Conservation (phyloP, 2,888 invertebrate species). For the Apodemia mormo region DNA sequence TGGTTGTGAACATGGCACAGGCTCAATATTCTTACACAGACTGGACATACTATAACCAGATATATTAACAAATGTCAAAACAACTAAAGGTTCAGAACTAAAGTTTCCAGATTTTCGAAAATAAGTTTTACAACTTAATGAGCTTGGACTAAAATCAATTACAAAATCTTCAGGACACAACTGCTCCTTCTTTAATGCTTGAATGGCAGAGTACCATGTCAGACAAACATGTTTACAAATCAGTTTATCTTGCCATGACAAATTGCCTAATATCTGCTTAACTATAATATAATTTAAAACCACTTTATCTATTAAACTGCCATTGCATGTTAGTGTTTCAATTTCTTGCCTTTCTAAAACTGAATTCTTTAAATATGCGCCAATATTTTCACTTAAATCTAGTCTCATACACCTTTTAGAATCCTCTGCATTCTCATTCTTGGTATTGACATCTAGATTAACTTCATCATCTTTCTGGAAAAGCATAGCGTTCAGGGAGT, state of each 20-base stretch:
- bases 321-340: constrained; percentile 47
- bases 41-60: constrained; percentile 46
- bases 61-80: constrained; percentile 60
- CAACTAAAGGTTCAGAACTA: constrained; percentile 58
- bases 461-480: constrained; percentile 40
- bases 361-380: constrained; percentile 52
- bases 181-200: constrained; percentile 58
- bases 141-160: constrained; percentile 46
- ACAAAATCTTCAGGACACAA: constrained; percentile 60
- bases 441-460: constrained; percentile 39
- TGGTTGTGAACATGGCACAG: constrained; percentile 53
- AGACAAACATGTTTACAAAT: constrained; percentile 62
- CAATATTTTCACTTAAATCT: constrained; percentile 50
- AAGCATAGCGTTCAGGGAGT: constrained; percentile 39
- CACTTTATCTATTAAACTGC: constrained; percentile 54
- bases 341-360: constrained; percentile 47
- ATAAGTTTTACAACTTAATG: constrained; percentile 46
- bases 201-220: constrained; percentile 64
- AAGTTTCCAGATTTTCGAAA: constrained; percentile 57
- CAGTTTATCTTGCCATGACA: constrained; percentile 70
- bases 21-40: constrained; percentile 52
- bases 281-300: constrained; percentile 69
- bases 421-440: constrained; percentile 35
- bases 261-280: constrained; percentile 62
- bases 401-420: constrained; percentile 48